Conservation (phyloP, 2,113 vertebrate genomes). For the Phrynocephalus versicolor region DNA sequence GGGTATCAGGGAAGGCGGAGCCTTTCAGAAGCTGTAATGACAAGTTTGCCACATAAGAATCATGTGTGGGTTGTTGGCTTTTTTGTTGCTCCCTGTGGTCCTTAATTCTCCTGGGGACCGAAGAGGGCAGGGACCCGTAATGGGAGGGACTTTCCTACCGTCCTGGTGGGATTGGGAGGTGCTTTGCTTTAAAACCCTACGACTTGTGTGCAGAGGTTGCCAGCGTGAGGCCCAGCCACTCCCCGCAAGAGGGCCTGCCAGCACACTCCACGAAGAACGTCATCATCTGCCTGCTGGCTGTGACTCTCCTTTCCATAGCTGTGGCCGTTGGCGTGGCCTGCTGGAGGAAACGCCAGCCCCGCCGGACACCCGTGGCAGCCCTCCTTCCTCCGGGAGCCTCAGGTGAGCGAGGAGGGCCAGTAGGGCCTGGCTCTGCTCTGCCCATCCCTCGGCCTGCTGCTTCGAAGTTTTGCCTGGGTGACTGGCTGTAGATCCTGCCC, state of each 20-base stretch:
- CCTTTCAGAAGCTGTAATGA: too few species aligned
- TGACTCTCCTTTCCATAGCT: background rate
- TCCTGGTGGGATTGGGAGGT: background rate
- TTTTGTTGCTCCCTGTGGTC: too few species aligned
- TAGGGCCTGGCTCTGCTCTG: too few species aligned
- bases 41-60: too few species aligned
- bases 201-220: background rate
- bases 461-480: too few species aligned
- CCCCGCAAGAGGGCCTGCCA: background rate
- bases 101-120: too few species aligned
- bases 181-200: background rate
- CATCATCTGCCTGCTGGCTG: background rate
- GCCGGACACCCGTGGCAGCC: fast-evolving
- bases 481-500: too few species aligned
- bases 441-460: too few species aligned
- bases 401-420: background rate
- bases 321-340: background rate
- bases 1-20: too few species aligned
- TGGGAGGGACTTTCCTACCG: background rate
- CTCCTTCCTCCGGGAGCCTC: background rate
- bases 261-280: too few species aligned
- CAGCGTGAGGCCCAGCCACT: background rate
- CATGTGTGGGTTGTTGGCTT: too few species aligned
- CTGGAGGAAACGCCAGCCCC: background rate
- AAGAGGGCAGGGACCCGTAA: too few species aligned